Base-by-base conservation (phyloP, 1,140 invertebrate species). In the Geopemphigus sp. region DNA sequence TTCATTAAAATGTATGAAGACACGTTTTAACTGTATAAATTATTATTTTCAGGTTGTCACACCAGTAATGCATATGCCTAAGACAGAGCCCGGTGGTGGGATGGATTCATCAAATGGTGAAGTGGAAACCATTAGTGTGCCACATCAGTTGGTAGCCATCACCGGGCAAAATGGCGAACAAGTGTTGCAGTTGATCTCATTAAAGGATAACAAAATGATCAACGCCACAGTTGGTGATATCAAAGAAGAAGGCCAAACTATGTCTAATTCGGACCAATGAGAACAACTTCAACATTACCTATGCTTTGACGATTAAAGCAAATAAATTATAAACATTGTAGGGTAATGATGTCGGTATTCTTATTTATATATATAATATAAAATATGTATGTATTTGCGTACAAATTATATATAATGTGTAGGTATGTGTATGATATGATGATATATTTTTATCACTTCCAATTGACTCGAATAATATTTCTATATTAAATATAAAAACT, bases 51-150 rank as follows among this genome's bases (percentile, higher is more conserved):
- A 66, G 64, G 61, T 80, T 26, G 89, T 94, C 26, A 90, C 92
- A 80, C 93, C 92, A 76, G 89, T 92, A 85, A 92, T 94, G 83
- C 92, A 94, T 88, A 92, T 95, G 84, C 89, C 90, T 32, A 91
- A 91, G 83, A 88, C 92, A 82, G 91, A 92, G 82, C 89, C 90
- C 80, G 89, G 81, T 70, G 76, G 59, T 66, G 73, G 80, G n/a
- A 78, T 78, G 56, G 78, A 80, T 39, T 90, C 91, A 83, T 88
- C 85, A 82, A 73, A 80, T 26, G 81, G 59, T 63, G 83, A 83
- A 59, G 88, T 89, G 86, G 92, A 90, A 86, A 91, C 89, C 82
- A 89, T 88, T 82, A 92, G 88, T 80, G 90, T 90, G 85, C 81
- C 83, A 4, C 90, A 89, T 82, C 91, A 92, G 83, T 91, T 92